Base-by-base conservation (phyloP, 2,113 vertebrate genomes). In the Elephas maximus region DNA sequence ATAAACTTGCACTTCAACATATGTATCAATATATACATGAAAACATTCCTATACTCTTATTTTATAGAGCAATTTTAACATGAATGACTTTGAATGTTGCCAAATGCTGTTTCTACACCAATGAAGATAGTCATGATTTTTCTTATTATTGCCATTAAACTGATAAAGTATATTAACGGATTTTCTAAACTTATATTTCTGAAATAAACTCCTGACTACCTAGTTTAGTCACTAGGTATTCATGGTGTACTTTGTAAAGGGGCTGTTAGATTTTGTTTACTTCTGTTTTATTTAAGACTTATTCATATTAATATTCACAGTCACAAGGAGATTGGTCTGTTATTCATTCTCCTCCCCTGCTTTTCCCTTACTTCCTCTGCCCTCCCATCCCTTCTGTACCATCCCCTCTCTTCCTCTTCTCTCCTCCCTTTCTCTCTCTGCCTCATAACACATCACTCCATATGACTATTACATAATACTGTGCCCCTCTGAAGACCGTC, bases 141-240 rank as follows among this genome's bases (percentile, higher is more conserved):
- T 41, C 3, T 92, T 37, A 28, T 95, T 80, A 65, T 1, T 20
- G 69, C 5, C 77, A 10, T 78, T 71, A 92, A 62, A 53, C 60
- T 53, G 23, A 26, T 37, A 18, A 28, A 79, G 15, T 37, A 65
- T 57, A 60, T 33, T 74, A 44, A 44, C 63, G 30, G 9, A 45
- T 93, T 93, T 81, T 12, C 21, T 65, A 48, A 92, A 73, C 37
- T 78, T 81, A 76, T 48, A 76, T 48, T 86, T 85, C 48, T 60
- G n/a, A 14, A 53, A 92, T 60, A 94, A 91, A 77, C 37, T 37
- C 37, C 37, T 37, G 37, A 37, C 37, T 37, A 37, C 37, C 37
- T 37, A 37, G 37, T 37, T 37, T 37, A 37, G 37, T 37, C 7
- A 1, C 7, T 48, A 33, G 37, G 69, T 71, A 95, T 28, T 65